phyloP scores from a whole-genome alignment of 1,140 invertebrate species.

The Neelides sp. region DNA sequence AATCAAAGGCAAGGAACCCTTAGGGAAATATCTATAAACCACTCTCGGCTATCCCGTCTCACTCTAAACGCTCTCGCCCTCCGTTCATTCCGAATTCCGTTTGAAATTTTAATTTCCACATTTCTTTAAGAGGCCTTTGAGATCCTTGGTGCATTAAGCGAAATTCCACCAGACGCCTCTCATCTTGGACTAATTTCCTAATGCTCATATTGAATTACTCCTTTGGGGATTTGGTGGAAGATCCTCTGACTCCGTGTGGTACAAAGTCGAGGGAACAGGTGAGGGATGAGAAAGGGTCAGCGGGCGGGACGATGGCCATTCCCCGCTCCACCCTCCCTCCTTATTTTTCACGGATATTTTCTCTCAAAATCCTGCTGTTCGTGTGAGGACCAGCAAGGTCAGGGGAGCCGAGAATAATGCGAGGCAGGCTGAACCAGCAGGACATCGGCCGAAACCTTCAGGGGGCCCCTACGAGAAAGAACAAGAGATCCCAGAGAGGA shows the following conservation, averaged over 20 bases:
- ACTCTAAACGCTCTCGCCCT: no score
- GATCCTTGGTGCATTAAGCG: conserved; percentile 2
- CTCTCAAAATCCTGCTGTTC: conserved; percentile 20
- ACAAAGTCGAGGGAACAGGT: background rate
- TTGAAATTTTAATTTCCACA: background rate
- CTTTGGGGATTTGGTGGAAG: background rate
- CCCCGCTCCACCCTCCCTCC: conserved; percentile 33
- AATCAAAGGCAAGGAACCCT: conserved; percentile 5
- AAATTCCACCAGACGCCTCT: background rate
- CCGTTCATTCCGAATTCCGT: no score
- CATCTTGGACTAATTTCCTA: conserved; percentile 11
- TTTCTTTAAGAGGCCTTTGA: background rate
- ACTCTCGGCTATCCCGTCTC: no score
- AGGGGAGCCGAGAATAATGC: conserved; percentile 2
- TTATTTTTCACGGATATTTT: conserved; percentile 22
- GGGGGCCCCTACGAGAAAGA: conserved; percentile 21
- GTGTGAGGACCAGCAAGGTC: conserved; percentile 18
- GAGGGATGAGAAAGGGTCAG: conserved; percentile 19
- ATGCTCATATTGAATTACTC: conserved; percentile 16
- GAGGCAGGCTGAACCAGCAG: no score
- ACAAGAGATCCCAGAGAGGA: conserved; percentile 20
- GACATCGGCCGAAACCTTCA: conserved; percentile 16
- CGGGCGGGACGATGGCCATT: conserved; percentile 35
- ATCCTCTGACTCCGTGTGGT: background rate
- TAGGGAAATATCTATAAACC: conserved; percentile 11